A percentile compares a stretch with the other conserved stretches of the same genome.
These are phyloP conservation scores for Osmerus eperlanus DNA, from an alignment of 2,113 vertebrate genomes.

Conservation along the genomic window DNA sequence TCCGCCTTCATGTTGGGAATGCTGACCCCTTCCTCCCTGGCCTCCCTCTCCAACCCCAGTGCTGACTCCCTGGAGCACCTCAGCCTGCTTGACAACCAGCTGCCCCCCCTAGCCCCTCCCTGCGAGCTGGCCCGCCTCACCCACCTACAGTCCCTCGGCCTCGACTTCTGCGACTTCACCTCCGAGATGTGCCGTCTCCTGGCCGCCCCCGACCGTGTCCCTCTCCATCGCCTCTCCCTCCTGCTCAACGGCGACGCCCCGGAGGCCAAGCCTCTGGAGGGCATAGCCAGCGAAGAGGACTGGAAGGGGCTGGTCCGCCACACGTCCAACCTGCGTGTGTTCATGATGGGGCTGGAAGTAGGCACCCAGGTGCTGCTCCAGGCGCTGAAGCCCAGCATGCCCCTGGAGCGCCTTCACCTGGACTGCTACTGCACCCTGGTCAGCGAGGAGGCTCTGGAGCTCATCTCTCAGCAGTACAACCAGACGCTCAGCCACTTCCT, in stretches of 20 bases:
- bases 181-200: constrained; percentile 91
- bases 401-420: constrained; percentile 94
- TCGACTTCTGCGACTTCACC: constrained; percentile 96
- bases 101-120: constrained; percentile 83
- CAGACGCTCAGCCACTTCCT: constrained; percentile 96
- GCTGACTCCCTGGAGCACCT: constrained; percentile 92
- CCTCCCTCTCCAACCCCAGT: constrained; percentile 87
- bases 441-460: constrained; percentile 89
- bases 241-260: constrained; percentile 88
- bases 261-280: constrained; percentile 88
- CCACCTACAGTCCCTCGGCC: constrained; percentile 85
- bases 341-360: constrained; percentile 94
- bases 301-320: constrained; percentile 91
- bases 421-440: constrained; percentile 92
- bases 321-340: constrained; percentile 91
- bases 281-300: constrained; percentile 88
- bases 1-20: constrained; percentile 95
- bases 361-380: constrained; percentile 89
- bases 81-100: constrained; percentile 91
- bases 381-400: constrained; percentile 95
- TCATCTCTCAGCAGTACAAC: constrained; percentile 96
- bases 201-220: constrained; percentile 82
- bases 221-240: constrained; percentile 93
- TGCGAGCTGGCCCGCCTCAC: constrained; percentile 88
- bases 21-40: constrained; percentile 88